Evolutionary conservation across 1,140 invertebrate genomes (phyloP), one percentile per base, ranked within the genome.

Genomic region (Protaetia brevitarsis): DNA sequence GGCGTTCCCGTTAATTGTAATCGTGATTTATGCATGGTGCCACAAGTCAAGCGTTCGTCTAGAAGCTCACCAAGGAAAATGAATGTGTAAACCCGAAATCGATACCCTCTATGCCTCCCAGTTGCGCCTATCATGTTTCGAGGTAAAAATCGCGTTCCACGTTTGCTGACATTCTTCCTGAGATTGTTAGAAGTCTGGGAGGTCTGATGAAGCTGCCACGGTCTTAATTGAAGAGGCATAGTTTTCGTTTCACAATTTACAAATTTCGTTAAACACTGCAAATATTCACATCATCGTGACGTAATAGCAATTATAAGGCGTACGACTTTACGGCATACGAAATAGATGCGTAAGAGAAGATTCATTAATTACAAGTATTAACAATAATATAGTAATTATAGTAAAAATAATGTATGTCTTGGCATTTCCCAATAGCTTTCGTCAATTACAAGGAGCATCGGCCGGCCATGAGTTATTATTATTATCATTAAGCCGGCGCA

Each of bases 11-110:
- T 51, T 51, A 51, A 51, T 51, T 51, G 41, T 51, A 51, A 51
- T 51, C 41, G 41, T 51, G 41, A 51, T 51, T 51, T 51, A 51
- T 51, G 41, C 41, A 51, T 51, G 41, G 41, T 51, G 19, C 41
- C 41, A 23, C 26, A 51, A 51, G 41, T 51, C 41, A 51, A 23
- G 41, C 41, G 41, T 51, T 51, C 41, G 6, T 51, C 41, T 51
- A 23, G 41, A 51, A 51, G 26, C 26, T 51, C 41, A 51, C 41
- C 4, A 51, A n/a, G 19, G 41, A 51, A 23, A 19, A 51, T 51
- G 19, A 51, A 23, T 19, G 41, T 23, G 41, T 51, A 51, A 51
- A 51, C 16, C 41, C 19, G 41, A 2, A 51, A 51, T 51, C 41
- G 19, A 51, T 51, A 26, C 16, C 1, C 21, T n/a, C n/a, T n/a